phyloP scores from a whole-genome alignment of 1,140 invertebrate genomes.

The Zaprionus lachaisei region DNA sequence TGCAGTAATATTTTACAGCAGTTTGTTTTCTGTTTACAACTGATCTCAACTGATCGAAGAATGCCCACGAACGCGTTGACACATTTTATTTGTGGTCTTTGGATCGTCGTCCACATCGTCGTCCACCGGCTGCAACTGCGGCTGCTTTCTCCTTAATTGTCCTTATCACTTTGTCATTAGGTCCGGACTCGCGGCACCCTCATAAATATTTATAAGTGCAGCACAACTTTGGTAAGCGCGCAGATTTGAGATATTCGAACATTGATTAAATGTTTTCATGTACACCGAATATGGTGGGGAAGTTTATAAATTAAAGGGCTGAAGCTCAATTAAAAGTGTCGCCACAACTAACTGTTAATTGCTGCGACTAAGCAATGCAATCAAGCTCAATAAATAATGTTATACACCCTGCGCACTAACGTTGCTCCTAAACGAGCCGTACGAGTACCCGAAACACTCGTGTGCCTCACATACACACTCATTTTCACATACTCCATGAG shows the following conservation, averaged over 20 bases:
- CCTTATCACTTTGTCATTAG: conserved; percentile 82
- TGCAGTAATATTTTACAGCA: conserved; percentile 82
- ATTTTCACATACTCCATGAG: background rate
- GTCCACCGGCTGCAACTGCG: background rate
- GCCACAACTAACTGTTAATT: conserved; percentile 67
- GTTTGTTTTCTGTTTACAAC: conserved; percentile 69
- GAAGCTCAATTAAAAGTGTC: conserved; percentile 81
- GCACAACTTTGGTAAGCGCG: conserved; percentile 35
- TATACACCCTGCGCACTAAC: background rate
- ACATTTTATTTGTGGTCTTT: conserved; percentile 48
- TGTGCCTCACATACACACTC: background rate
- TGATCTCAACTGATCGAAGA: conserved; percentile 51
- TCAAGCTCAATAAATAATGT: conserved; percentile 69
- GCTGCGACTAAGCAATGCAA: conserved; percentile 45
- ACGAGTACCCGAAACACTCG: background rate
- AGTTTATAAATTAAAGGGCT: conserved; percentile 81
- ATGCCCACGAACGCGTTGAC: conserved; percentile 32
- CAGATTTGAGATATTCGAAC: conserved; percentile 78
- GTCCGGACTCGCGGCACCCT: conserved; percentile 38
- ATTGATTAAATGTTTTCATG: conserved; percentile 80
- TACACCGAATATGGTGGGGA: conserved; percentile 64
- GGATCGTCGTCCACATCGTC: background rate
- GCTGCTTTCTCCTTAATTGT: conserved; percentile 81
- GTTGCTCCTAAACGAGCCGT: background rate
- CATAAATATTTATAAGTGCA: conserved; percentile 77